phyloP scores from a whole-genome alignment of 2,888 invertebrate genomes.

The Oligia latruncula region DNA sequence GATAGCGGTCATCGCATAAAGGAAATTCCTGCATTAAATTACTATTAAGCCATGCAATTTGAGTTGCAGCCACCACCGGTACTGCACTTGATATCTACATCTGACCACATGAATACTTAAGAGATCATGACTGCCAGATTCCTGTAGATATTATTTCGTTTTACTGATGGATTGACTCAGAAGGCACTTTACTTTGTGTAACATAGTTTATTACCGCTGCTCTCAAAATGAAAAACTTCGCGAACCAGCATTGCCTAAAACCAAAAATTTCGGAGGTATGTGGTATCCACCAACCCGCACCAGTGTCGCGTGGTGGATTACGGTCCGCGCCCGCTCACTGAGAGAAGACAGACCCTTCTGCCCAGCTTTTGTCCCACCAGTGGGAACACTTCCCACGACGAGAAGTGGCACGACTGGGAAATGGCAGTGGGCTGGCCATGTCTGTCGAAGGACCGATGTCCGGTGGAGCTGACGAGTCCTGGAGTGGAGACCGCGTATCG shows the following conservation, averaged over 20 bases:
- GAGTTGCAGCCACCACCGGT: constrained; percentile 43
- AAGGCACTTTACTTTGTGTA: background rate
- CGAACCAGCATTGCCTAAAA: background rate
- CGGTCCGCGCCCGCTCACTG: background rate
- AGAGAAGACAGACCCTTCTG: too few species aligned
- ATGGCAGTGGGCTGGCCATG: too few species aligned
- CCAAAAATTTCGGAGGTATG: background rate
- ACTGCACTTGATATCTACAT: constrained; percentile 47
- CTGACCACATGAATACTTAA: constrained; percentile 34
- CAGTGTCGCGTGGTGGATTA: background rate
- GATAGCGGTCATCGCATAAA: constrained; percentile 57
- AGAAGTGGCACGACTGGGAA: too few species aligned
- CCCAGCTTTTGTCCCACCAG: background rate
- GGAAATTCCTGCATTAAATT: constrained; percentile 66
- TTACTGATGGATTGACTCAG: background rate
- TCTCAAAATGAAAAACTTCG: background rate
- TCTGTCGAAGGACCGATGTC: too few species aligned
- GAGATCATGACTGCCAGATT: constrained; percentile 22
- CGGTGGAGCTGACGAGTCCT: too few species aligned
- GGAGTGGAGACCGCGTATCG: too few species aligned
- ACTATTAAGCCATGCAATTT: constrained; percentile 62
- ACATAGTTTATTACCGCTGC: background rate
- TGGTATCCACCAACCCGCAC: background rate
- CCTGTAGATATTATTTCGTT: background rate
- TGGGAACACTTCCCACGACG: too few species aligned